phyloP scores from a whole-genome alignment of 2,113 vertebrate species.

The Diadophis punctatus region DNA sequence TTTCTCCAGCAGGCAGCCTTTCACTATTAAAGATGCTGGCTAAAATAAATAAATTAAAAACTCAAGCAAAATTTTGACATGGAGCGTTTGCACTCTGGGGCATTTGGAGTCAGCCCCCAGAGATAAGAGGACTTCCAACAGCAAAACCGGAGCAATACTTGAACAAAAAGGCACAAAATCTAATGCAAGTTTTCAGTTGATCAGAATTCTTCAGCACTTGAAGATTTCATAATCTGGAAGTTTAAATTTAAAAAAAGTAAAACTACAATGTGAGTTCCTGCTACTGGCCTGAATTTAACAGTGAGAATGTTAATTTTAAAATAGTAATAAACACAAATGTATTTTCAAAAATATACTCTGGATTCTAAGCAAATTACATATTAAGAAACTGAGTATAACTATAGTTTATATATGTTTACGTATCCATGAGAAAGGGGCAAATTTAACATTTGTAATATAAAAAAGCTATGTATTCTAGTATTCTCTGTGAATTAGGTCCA shows the following conservation, averaged over 20 bases:
- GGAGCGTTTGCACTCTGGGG: background rate
- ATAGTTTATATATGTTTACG: background rate
- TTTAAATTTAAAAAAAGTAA: slow-evolving; percentile 13
- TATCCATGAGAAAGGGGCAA: background rate
- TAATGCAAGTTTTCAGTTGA: background rate
- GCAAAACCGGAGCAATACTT: background rate
- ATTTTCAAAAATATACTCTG: slow-evolving; percentile 5
- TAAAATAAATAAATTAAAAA: background rate
- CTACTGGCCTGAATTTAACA: slow-evolving; percentile 19
- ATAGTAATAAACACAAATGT: slow-evolving; percentile 8
- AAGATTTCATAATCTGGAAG: background rate
- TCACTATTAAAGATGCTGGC: background rate
- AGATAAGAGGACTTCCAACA: background rate
- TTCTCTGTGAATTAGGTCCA: slow-evolving; percentile 24
- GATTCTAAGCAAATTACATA: background rate
- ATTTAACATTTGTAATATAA: slow-evolving; percentile 29
- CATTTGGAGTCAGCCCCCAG: background rate
- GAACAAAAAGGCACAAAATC: background rate
- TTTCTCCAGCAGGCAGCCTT: background rate
- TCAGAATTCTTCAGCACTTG: background rate
- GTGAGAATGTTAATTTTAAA: slow-evolving; percentile 26
- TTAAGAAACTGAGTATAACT: background rate
- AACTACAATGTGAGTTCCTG: background rate
- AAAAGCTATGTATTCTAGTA: background rate
- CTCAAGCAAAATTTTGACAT: background rate